Percentiles rank a stretch among this genome's conserved stretches.
phyloP scores from a whole-genome alignment of 2,888 invertebrate genomes.

The Galerucella nymphaeae region DNA sequence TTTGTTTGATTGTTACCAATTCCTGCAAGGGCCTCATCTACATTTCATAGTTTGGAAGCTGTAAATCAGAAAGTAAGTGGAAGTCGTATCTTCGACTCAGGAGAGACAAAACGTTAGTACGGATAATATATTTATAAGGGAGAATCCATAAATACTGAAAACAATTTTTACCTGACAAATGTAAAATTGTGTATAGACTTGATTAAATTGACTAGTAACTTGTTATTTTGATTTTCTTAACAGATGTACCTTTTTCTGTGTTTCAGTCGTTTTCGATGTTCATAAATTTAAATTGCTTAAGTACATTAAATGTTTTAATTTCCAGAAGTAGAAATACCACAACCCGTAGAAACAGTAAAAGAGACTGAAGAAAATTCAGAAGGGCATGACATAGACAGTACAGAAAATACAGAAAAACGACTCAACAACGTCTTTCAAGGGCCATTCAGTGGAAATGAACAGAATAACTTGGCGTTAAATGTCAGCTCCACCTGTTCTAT shows the following conservation, averaged over 20 bases:
- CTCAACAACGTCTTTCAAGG: conserved; percentile 72
- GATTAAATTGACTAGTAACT: background rate
- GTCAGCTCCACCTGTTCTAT: conserved; percentile 49
- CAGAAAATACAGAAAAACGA: conserved; percentile 57
- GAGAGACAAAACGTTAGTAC: conserved; percentile 26
- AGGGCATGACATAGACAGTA: conserved; percentile 51
- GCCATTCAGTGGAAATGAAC: conserved; percentile 72
- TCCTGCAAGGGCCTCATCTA: conserved; percentile 65
- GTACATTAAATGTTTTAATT: conserved; percentile 39
- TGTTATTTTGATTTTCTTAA: too few relatives aligned
- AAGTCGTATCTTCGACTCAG: conserved; percentile 33
- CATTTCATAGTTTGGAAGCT: conserved; percentile 64
- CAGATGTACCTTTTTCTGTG: too few relatives aligned
- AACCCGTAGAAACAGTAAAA: conserved; percentile 67
- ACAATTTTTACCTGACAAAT: conserved; percentile 13
- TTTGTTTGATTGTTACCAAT: conserved; percentile 64
- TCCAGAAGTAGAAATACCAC: conserved; percentile 74
- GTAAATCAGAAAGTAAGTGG: conserved; percentile 62
- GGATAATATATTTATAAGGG: conserved; percentile 26
- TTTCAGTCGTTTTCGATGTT: too few relatives aligned
- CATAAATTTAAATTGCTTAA: too few relatives aligned
- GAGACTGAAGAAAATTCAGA: conserved; percentile 56
- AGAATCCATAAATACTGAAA: conserved; percentile 24
- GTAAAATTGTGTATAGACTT: background rate
- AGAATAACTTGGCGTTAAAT: conserved; percentile 52